These are phyloP conservation scores for Calliopsis andreniformis DNA, from an alignment of 1,140 invertebrate genomes.

Conservation along the genomic window DNA sequence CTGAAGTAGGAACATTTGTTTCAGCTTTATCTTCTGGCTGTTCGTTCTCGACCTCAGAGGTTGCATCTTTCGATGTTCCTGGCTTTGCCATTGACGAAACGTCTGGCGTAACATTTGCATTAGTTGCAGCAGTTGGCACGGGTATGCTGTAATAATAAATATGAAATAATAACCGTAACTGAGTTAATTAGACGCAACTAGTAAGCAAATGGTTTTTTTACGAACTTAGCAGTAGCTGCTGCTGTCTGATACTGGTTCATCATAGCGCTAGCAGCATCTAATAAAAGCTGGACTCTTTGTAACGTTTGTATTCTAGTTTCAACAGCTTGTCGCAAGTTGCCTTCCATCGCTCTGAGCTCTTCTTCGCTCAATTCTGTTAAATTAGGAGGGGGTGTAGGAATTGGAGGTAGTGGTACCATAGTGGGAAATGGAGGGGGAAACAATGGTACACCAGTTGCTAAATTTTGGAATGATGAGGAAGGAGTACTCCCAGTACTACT, in stretches of 20 bases:
- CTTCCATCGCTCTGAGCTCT: slow-evolving; percentile 94
- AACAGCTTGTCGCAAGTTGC: slow-evolving; percentile 90
- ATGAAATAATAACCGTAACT: slow-evolving; percentile 18
- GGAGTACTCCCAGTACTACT: slow-evolving; percentile 67
- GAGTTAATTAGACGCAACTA: background rate
- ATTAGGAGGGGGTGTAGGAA: slow-evolving; percentile 87
- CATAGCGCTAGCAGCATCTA: slow-evolving; percentile 79
- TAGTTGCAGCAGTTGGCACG: slow-evolving; percentile 53
- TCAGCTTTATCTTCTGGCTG: slow-evolving; percentile 15
- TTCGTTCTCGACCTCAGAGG: slow-evolving; percentile 22
- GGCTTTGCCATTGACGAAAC: slow-evolving; percentile 34
- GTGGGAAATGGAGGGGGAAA: slow-evolving; percentile 83
- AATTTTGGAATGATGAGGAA: slow-evolving; percentile 68
- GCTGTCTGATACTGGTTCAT: slow-evolving; percentile 80
- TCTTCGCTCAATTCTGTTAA: slow-evolving; percentile 89
- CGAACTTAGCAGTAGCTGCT: slow-evolving; percentile 75
- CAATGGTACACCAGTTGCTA: slow-evolving; percentile 80
- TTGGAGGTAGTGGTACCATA: slow-evolving; percentile 87
- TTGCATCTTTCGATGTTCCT: slow-evolving; percentile 20
- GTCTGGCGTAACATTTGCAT: slow-evolving; percentile 23
- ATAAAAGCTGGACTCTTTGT: slow-evolving; percentile 76
- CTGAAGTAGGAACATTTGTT: slow-evolving; percentile 38
- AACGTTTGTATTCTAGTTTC: slow-evolving; percentile 91
- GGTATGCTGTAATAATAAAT: slow-evolving; percentile 69
- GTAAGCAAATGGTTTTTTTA: too few relatives aligned